These are phyloP conservation scores for Pasiphila rectangulata DNA, from an alignment of 2,888 invertebrate species.

Conservation along the genomic window DNA sequence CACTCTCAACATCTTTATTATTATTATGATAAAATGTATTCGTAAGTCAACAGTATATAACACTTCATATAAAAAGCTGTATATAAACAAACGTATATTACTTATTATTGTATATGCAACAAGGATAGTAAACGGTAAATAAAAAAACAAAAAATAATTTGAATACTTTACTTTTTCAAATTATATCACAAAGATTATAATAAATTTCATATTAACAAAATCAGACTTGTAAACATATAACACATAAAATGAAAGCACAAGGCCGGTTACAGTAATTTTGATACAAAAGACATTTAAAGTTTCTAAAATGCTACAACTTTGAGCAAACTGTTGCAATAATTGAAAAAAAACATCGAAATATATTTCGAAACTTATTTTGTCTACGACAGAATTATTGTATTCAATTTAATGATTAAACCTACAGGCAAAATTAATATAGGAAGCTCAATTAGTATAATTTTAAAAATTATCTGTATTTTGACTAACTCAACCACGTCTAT, in stretches of 20 bases:
- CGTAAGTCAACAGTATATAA: slow-evolving; percentile 44
- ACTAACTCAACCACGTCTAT: slow-evolving; percentile 31
- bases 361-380: slow-evolving; percentile 53
- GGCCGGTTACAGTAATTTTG: slow-evolving; percentile 36
- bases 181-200: slow-evolving; percentile 70
- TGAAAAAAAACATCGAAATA: slow-evolving; percentile 51
- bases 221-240: slow-evolving; percentile 58
- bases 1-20: slow-evolving; percentile 45
- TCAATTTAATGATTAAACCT: slow-evolving; percentile 45
- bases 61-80: slow-evolving; percentile 59
- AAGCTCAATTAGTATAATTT: slow-evolving; percentile 56
- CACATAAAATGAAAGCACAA: slow-evolving; percentile 41
- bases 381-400: slow-evolving; percentile 63
- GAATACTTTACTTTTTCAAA: slow-evolving; percentile 67
- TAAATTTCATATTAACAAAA: slow-evolving; percentile 59
- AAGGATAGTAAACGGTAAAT: slow-evolving; percentile 45
- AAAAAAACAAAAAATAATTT: slow-evolving; percentile 61
- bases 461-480: slow-evolving; percentile 36
- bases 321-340: slow-evolving; percentile 72
- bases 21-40: slow-evolving; percentile 38
- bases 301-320: slow-evolving; percentile 50
- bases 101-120: slow-evolving; percentile 46
- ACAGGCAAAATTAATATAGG: slow-evolving; percentile 68
- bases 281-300: slow-evolving; percentile 23
- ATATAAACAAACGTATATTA: slow-evolving; percentile 53